Conservation (phyloP, 2,888 invertebrate species). For the Eupithecia pulchellata region DNA sequence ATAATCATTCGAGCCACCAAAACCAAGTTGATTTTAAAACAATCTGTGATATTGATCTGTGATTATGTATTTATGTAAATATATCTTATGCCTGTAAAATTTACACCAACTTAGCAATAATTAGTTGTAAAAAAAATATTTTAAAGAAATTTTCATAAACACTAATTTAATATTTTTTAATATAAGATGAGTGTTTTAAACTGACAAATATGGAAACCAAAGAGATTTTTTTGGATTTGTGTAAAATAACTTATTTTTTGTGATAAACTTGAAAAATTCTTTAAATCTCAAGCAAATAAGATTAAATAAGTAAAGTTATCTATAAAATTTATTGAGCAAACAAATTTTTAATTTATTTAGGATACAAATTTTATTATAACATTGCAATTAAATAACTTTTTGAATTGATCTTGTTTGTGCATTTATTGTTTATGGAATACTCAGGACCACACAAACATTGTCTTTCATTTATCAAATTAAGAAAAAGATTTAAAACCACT, state of each 20-base stretch:
- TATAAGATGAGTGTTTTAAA: neutral
- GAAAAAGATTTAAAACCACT: neutral
- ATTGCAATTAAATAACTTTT: neutral
- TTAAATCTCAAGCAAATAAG: constrained; percentile 5
- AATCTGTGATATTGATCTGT: constrained; percentile 38
- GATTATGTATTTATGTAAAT: constrained; percentile 42
- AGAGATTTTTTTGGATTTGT: neutral
- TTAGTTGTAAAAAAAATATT: neutral
- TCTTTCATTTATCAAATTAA: neutral
- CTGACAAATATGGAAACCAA: neutral
- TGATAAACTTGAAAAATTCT: neutral
- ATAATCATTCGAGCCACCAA: constrained; percentile 31
- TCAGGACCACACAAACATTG: neutral
- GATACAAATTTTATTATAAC: neutral
- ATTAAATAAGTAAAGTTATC: neutral
- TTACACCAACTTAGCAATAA: neutral
- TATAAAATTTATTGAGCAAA: neutral
- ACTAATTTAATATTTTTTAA: neutral
- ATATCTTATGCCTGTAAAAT: constrained; percentile 28
- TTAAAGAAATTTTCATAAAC: constrained; percentile 17
- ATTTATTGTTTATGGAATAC: neutral
- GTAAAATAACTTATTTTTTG: neutral
- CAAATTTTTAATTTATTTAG: neutral
- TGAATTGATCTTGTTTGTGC: neutral
- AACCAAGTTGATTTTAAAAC: constrained; percentile 4